These are phyloP conservation scores for Micrastur ruficollis DNA, from an alignment of 2,797 vertebrate species.

Conservation along the genomic window DNA sequence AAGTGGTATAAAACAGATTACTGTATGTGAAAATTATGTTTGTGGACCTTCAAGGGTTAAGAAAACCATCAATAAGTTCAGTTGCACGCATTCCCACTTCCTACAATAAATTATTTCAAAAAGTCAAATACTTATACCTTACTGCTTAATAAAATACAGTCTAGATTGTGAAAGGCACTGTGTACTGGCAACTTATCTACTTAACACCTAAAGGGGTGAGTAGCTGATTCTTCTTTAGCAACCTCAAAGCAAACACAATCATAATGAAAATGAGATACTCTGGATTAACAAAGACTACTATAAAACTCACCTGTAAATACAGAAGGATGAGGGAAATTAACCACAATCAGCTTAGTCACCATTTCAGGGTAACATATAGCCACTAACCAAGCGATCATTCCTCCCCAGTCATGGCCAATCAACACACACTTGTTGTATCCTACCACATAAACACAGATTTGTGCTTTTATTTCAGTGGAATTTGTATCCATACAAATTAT, in stretches of 20 bases:
- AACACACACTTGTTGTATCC: constrained; percentile 97
- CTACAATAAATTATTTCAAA: not conserved
- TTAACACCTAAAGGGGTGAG: not conserved
- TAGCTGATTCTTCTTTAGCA: not conserved
- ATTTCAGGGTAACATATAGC: constrained; percentile 97
- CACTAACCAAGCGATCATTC: constrained; percentile 94
- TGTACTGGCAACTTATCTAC: not conserved
- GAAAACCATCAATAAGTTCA: not conserved
- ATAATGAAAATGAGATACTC: not conserved
- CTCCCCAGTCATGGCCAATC: constrained; percentile 97
- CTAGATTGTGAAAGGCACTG: not conserved
- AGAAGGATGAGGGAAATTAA: constrained; percentile 95
- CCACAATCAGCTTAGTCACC: constrained; percentile 94
- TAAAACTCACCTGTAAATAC: constrained; percentile 88
- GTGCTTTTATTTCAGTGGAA: constrained; percentile 25
- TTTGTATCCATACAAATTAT: not conserved
- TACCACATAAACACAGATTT: constrained; percentile 67
- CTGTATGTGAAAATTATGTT: not conserved
- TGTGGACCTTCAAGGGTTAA: not conserved
- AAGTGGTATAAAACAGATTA: not conserved
- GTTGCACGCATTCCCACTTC: not conserved
- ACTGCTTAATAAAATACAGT: not conserved
- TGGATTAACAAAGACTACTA: not conserved
- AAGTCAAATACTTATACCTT: not conserved
- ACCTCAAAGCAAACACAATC: not conserved